Evolutionary conservation across 2,888 invertebrate genomes (phyloP), one percentile per base, ranked within the genome.

Genomic region (Rotaria magnacalcarata): DNA sequence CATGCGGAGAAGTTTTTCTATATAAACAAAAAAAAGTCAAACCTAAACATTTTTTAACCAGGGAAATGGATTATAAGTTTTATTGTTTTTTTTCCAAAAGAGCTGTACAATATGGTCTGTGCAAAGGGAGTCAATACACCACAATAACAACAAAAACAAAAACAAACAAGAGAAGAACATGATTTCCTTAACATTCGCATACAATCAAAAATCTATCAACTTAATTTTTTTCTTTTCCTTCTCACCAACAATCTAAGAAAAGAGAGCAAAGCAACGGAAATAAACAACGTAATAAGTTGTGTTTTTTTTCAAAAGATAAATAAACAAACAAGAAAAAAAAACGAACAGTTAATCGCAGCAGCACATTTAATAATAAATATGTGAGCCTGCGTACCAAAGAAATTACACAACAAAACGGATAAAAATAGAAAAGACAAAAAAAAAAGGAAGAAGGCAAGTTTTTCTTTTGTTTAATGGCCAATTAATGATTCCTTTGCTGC

Each of bases 371-470:
- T 16, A 67, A 67, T 67, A 41, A 67, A 67, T 41, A 67, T 67
- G 67, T 67, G 67, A 7, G 67, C 67, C 16, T 34, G 67, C 67
- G 16, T 67, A 67, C 34, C 67, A 67, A 67, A 34, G 67, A 67
- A 67, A 67, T 67, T 67, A 67, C 67, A 34, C 67, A 67, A 67
- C 67, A 67, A 67, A 67, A 67, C 67, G 67, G 67, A 67, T 67
- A 67, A 67, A 67, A 67, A 67, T 67, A 67, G 67, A 67, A 67
- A 67, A 60, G 60, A 60, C 60, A 60, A 27, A n/a, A 24, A n/a
- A 8, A 24, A 67, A 67, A 19, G 34, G 34, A 67, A 16, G 34
- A 67, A 27, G 67, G 14, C 52, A 11, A 52, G 4, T 52, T 52
- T 41, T 41, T 34, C 19, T 67, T 34, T 67, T 7, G 34, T 34